Evolutionary conservation across 2,113 vertebrate species (phyloP).

Genomic region (Lipophrys pholis): DNA sequence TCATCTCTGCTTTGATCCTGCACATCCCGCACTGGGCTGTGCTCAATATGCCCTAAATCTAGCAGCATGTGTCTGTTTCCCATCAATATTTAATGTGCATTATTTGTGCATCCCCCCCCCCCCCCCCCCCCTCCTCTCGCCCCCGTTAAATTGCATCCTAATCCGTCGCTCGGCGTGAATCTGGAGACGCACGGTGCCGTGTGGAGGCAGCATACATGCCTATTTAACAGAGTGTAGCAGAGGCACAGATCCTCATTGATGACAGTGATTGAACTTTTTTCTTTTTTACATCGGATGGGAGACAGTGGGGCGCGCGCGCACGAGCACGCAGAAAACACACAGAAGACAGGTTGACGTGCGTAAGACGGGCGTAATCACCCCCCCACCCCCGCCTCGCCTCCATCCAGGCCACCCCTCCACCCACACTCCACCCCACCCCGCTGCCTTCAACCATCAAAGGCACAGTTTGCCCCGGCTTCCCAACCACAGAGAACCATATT

Average conservation of each 20-base stretch:
- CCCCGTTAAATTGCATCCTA: constrained; percentile 38
- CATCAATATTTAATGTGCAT: constrained; percentile 64
- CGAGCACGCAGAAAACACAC: constrained; percentile 60
- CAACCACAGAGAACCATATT: constrained; percentile 51
- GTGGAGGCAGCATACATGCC: constrained; percentile 36
- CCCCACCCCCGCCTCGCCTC: constrained; percentile 22
- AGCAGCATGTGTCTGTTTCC: constrained; percentile 64
- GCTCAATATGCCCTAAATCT: constrained; percentile 58
- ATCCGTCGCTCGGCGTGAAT: constrained; percentile 4
- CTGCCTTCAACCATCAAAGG: constrained; percentile 60
- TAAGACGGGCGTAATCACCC: constrained; percentile 73
- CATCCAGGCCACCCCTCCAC: constrained; percentile 25
- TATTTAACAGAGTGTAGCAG: constrained; percentile 27
- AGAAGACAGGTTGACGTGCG: constrained; percentile 70
- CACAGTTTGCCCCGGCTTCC: constrained; percentile 32
- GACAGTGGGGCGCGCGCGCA: constrained; percentile 32
- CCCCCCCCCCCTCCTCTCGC: background rate
- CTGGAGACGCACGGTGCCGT: background rate
- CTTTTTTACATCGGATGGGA: constrained; percentile 26
- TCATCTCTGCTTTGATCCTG: constrained; percentile 48
- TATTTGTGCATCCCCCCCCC: constrained; percentile 52
- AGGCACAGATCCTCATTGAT: constrained; percentile 22
- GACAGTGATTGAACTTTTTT: constrained; percentile 56
- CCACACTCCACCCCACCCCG: constrained; percentile 21
- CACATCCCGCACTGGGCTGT: constrained; percentile 55